A percentile compares a stretch with the other conserved stretches of the same genome.
phyloP scores from a whole-genome alignment of 2,113 vertebrate genomes.

The Eulemur rufifrons region DNA sequence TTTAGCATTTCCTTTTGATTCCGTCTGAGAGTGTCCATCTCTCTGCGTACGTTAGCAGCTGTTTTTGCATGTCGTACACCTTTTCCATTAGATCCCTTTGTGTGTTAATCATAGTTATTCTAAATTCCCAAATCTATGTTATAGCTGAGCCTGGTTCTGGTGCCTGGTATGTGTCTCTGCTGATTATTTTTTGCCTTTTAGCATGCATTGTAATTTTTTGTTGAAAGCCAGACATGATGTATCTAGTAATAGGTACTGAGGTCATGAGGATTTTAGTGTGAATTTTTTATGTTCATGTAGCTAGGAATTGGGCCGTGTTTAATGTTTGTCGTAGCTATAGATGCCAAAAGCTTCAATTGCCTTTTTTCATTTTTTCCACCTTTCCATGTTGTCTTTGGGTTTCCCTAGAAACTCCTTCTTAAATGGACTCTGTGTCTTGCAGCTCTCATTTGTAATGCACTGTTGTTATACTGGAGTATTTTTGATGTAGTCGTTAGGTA shows the following conservation, averaged over 20 bases:
- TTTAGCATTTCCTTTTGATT: background rate
- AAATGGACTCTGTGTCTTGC: background rate
- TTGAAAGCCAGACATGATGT: background rate
- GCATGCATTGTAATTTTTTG: background rate
- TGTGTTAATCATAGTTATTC: background rate
- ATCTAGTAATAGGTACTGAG: background rate
- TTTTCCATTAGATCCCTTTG: background rate
- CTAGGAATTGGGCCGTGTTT: background rate
- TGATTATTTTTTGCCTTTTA: background rate
- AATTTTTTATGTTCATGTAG: background rate
- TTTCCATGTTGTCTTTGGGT: background rate
- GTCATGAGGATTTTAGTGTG: background rate
- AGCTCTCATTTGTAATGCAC: background rate
- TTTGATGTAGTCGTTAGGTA: background rate
- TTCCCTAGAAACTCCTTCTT: constrained; percentile 35
- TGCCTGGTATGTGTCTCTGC: background rate
- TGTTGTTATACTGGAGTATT: background rate
- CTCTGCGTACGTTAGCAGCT: background rate
- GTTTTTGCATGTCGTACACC: background rate
- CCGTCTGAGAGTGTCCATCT: background rate
- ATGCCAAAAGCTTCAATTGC: background rate
- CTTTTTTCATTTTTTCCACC: background rate
- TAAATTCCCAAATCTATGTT: background rate
- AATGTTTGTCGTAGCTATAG: background rate
- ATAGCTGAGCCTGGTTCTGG: background rate